phyloP scores from a whole-genome alignment of 2,113 vertebrate genomes.

The Telmatochromis sp. region DNA sequence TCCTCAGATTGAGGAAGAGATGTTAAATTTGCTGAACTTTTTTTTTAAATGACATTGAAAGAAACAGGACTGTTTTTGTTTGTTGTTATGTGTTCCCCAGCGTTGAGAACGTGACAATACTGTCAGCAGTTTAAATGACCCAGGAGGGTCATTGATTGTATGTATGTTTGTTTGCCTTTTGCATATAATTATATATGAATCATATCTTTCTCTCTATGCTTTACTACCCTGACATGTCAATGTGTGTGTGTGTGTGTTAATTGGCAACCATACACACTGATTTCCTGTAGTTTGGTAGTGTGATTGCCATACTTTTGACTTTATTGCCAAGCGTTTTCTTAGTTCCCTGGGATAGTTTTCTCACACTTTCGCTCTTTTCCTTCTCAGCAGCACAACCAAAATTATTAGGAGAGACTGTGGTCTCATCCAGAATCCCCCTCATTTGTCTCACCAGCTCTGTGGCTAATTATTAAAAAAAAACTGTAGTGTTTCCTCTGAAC shows the following conservation, averaged over 20 bases:
- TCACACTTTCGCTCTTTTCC: neutral
- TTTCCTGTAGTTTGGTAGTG: neutral
- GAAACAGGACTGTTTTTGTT: neutral
- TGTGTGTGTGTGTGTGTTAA: neutral
- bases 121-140: neutral
- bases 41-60: conserved; percentile 4
- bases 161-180: conserved; percentile 33
- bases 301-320: neutral
- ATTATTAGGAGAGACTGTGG: neutral
- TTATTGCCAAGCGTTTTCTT: neutral
- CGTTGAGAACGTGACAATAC: conserved; percentile 5
- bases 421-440: conserved; percentile 14
- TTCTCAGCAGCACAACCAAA: conserved; percentile 62
- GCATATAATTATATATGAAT: conserved; percentile 16
- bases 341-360: neutral
- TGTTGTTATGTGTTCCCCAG: conserved; percentile 1
- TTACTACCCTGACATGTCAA: neutral
- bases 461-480: neutral
- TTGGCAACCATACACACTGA: neutral
- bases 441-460: neutral
- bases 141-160: conserved; percentile 16
- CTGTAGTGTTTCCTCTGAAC: neutral
- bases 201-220: conserved; percentile 23
- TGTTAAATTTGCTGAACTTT: conserved; percentile 35
- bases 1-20: conserved; percentile 74